Conservation (phyloP, 2,888 invertebrate species). For the Micoletzkya japonica region DNA sequence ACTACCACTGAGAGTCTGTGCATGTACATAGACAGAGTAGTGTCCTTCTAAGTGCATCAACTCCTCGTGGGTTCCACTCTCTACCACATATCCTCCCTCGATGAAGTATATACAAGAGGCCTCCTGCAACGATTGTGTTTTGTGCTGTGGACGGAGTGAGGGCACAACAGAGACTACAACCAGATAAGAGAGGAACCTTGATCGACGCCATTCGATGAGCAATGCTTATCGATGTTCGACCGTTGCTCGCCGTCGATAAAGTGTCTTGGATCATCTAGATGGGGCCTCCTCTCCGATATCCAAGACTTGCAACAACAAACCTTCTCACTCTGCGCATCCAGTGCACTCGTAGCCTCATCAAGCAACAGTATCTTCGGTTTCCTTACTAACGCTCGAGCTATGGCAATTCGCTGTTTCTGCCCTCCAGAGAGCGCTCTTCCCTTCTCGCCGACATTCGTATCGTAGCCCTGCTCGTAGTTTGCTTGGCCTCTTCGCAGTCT, state of each 20-base stretch:
- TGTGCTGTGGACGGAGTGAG: neutral
- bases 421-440: constrained; percentile 31
- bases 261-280: constrained; percentile 19
- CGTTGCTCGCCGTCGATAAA: neutral
- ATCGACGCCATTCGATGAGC: constrained; percentile 21
- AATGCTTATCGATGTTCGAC: constrained; percentile 8
- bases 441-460: constrained; percentile 34
- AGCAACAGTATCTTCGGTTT: constrained; percentile 60
- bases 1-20: too few species aligned
- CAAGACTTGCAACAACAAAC: too few species aligned
- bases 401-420: constrained; percentile 34
- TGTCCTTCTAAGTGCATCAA: neutral
- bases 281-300: too few species aligned
- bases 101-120: constrained; percentile 22
- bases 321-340: constrained; percentile 29
- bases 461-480: constrained; percentile 27
- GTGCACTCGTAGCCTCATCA: constrained; percentile 37
- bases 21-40: constrained; percentile 11
- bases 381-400: constrained; percentile 32
- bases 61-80: constrained; percentile 17
- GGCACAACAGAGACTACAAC: too few species aligned
- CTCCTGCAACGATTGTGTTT: neutral
- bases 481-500: neutral
- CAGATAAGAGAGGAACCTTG: constrained; percentile 3
- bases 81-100: constrained; percentile 7